Evolutionary conservation across 2,797 vertebrate genomes (phyloP).

Genomic region (Urocyon cinereoargenteus): DNA sequence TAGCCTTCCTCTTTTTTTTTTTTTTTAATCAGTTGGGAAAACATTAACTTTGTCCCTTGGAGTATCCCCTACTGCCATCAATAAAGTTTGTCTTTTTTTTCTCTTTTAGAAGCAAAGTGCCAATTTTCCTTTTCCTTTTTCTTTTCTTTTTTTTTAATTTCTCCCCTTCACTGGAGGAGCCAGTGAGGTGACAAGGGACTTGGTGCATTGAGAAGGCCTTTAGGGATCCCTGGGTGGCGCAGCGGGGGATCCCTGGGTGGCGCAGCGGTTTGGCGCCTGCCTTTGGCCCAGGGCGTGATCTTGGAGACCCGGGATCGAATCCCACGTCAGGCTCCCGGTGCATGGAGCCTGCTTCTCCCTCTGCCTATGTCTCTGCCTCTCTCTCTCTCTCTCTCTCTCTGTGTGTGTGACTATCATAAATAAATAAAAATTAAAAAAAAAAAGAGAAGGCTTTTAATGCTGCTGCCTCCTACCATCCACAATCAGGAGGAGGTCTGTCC

Average conservation of each 20-base stretch:
- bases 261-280: too few species aligned
- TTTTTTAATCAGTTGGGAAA: slow-evolving; percentile 84
- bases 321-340: too few species aligned
- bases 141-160: too few species aligned
- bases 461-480: neutral
- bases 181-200: neutral
- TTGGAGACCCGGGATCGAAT: too few species aligned
- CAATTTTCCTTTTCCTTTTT: slow-evolving; percentile 16
- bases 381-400: too few species aligned
- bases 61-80: slow-evolving; percentile 51
- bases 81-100: slow-evolving; percentile 81
- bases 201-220: slow-evolving; percentile 26
- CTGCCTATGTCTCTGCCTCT: too few species aligned
- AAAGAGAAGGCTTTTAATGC: neutral
- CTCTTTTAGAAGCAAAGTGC: slow-evolving; percentile 81
- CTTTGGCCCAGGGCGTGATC: too few species aligned
- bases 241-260: too few species aligned
- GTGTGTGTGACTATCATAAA: too few species aligned
- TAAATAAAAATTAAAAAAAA: too few species aligned
- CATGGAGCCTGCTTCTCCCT: too few species aligned
- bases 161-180: neutral
- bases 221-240: too few species aligned
- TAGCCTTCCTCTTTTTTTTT: slow-evolving; percentile 73
- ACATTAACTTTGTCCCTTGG: slow-evolving; percentile 84
- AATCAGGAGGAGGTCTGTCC: neutral